Evolutionary conservation across 2,888 invertebrate genomes (phyloP), one percentile per base, ranked within the genome.

Genomic region (Acronicta aceris): DNA sequence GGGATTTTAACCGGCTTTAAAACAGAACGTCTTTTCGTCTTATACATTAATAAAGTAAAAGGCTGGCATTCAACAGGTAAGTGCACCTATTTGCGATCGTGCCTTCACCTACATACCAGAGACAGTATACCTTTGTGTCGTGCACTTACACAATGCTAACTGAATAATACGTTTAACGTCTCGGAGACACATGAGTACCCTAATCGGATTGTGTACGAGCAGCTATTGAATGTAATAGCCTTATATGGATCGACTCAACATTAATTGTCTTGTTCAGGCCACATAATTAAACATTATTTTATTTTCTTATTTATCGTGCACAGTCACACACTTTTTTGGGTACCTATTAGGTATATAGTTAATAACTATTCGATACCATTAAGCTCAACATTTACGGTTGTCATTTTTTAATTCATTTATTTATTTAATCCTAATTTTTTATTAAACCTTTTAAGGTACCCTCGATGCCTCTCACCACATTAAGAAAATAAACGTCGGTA

Each of bases 11-110:
- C 30, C 36, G 48, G 15, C 50, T 70, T 43, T 36, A 10, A 30
- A 38, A 3, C 15, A 57, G 40, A 5, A 38, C 5, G 8, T 40
- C 30, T 45, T 16, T 6, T 40, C 30, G 17, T 47, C 25, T 46
- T 53, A 21, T 15, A 50, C 16, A 58, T 55, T 64, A 46, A 54
- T n/a, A 57, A 46, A 41, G 16, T 76, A 51, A 56, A 52, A 72
- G 48, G 42, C 16, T 45, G 47, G 54, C 55, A 57, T 60, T 71
- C 81, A 78, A 79, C 79, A 79, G 79, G 81, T 74, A 81, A 77
- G 68, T 52, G 56, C 60, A 49, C 60, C 54, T 59, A 71, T 64
- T 63, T 54, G 25, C 46, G 52, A 46, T 48, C 21, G 48, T 38
- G 17, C 16, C 43, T 58, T 45, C 52, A 46, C 41, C 21, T 15